Percentiles rank a stretch among this genome's conserved stretches.
phyloP scores from a whole-genome alignment of 2,797 vertebrate species.

The Amniataba percoides region DNA sequence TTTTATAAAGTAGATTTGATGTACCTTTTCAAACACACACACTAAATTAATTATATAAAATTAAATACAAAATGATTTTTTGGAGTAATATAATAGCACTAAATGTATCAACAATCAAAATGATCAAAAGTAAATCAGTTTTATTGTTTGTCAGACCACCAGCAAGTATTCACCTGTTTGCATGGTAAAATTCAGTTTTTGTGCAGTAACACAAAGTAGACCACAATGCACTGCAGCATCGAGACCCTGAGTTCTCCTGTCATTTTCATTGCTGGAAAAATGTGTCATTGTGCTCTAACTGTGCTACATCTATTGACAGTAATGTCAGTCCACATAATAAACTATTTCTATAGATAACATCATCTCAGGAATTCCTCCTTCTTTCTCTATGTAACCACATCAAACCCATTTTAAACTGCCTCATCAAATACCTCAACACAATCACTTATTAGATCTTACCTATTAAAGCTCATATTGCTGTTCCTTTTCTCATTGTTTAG shows the following conservation, averaged over 20 bases:
- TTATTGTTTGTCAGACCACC: not conserved
- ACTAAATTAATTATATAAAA: too few species aligned
- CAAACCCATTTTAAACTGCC: too few species aligned
- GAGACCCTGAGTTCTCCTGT: not conserved
- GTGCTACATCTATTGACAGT: not conserved
- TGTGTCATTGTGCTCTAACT: not conserved
- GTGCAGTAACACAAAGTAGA: not conserved
- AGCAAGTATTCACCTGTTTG: too few species aligned
- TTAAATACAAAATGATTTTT: not conserved
- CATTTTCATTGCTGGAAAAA: slow-evolving; percentile 1
- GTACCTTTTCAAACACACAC: not conserved
- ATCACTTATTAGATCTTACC: not conserved
- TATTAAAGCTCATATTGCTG: not conserved
- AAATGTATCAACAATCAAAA: not conserved
- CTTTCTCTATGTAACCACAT: too few species aligned
- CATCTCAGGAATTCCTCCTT: too few species aligned
- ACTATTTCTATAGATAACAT: too few species aligned
- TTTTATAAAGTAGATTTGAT: not conserved
- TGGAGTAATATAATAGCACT: not conserved
- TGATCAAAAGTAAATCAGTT: not conserved
- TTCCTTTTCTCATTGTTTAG: not conserved
- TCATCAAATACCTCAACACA: not conserved
- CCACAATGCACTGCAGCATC: not conserved
- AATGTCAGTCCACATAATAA: not conserved
- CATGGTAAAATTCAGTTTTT: not conserved